Conservation (phyloP, 2,113 vertebrate species). For the Dolichotis patagonum region DNA sequence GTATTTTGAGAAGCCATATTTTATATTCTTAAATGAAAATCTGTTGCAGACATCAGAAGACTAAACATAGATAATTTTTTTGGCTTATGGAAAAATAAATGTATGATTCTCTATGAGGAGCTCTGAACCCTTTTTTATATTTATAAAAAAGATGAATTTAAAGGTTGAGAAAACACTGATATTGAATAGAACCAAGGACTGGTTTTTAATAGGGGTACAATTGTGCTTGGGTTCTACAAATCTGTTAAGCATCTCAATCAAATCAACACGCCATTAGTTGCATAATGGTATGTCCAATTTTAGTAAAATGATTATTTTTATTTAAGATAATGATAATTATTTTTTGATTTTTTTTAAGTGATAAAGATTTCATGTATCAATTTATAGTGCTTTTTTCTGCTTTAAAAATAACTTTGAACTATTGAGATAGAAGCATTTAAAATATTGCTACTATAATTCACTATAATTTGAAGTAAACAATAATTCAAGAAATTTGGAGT, state of each 20-base stretch:
- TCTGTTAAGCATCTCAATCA: background rate
- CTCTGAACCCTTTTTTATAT: background rate
- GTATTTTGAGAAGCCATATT: constrained; percentile 28
- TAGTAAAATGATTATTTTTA: background rate
- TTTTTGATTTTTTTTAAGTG: constrained; percentile 45
- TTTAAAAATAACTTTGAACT: background rate
- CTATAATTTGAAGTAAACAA: background rate
- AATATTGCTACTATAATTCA: background rate
- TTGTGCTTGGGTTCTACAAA: background rate
- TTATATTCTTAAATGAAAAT: background rate
- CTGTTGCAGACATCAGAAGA: background rate
- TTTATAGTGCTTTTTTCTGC: background rate
- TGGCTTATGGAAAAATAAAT: background rate
- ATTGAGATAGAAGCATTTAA: background rate
- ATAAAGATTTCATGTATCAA: background rate
- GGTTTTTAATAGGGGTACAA: background rate
- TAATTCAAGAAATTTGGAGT: constrained; percentile 42
- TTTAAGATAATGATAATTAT: background rate
- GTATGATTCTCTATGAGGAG: background rate
- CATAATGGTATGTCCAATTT: background rate
- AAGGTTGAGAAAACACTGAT: background rate
- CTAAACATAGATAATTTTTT: background rate
- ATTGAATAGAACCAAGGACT: background rate
- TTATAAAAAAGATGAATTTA: background rate
- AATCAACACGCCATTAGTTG: background rate